Conservation (phyloP, 2,888 invertebrate species). For the Buathra laborator region DNA sequence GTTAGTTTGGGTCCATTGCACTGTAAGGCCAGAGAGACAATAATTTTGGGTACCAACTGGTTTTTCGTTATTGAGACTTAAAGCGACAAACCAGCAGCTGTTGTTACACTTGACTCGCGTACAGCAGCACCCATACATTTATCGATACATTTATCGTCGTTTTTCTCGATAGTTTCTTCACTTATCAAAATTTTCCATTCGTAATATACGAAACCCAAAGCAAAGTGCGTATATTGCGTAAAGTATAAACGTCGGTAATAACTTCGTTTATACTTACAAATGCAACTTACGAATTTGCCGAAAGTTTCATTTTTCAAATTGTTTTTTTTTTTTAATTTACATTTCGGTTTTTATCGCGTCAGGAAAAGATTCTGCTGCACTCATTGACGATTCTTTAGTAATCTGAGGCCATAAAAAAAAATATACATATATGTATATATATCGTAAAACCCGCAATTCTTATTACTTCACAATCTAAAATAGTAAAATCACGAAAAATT, state of each 20-base stretch:
- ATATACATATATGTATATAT: neutral
- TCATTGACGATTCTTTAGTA: conserved; percentile 84
- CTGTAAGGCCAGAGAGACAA: conserved; percentile 85
- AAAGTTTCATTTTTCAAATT: conserved; percentile 19
- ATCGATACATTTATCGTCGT: conserved; percentile 1
- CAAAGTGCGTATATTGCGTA: conserved; percentile 18
- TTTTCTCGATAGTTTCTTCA: conserved; percentile 19
- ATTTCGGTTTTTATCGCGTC: conserved; percentile 26
- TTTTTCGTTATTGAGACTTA: conserved; percentile 73
- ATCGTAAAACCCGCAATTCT: conserved; percentile 24
- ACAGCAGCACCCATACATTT: conserved; percentile 72
- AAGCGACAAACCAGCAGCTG: conserved; percentile 66
- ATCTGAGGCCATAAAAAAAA: conserved; percentile 83
- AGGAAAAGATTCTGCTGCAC: conserved; percentile 78
- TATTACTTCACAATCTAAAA: conserved; percentile 23
- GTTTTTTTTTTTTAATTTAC: conserved; percentile 12
- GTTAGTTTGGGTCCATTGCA: conserved; percentile 78
- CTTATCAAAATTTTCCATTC: conserved; percentile 5
- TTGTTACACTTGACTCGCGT: conserved; percentile 62
- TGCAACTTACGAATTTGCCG: conserved; percentile 13
- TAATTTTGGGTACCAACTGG: conserved; percentile 71
- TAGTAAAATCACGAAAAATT: neutral
- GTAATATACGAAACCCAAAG: conserved; percentile 13
- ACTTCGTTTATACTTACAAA: conserved; percentile 22
- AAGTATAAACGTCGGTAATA: conserved; percentile 44